Evolutionary conservation across 2,888 invertebrate species (phyloP).

Genomic region (Chrysodeixis includens): DNA sequence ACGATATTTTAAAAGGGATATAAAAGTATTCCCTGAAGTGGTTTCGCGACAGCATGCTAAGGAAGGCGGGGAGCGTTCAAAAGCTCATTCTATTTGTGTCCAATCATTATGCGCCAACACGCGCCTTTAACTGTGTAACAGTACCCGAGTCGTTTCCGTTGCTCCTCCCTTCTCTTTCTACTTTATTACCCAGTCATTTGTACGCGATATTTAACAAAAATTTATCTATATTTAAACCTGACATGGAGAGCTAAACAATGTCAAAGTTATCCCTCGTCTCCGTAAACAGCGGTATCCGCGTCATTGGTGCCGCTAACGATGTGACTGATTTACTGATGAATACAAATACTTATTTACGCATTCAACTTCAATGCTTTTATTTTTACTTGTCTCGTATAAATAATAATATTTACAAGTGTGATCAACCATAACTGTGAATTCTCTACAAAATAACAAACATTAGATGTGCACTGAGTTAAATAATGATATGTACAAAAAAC

Average conservation of each 20-base stretch:
- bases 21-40: slow-evolving; percentile 79
- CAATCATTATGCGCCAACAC: slow-evolving; percentile 86
- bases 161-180: slow-evolving; percentile 73
- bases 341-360: not conserved
- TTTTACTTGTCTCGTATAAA: not conserved
- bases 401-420: not conserved
- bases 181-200: slow-evolving; percentile 77
- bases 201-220: slow-evolving; percentile 70
- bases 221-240: slow-evolving; percentile 65
- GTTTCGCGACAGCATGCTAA: slow-evolving; percentile 82
- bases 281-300: slow-evolving; percentile 21
- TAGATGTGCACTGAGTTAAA: not conserved
- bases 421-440: not conserved
- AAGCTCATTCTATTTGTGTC: slow-evolving; percentile 83
- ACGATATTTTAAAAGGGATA: slow-evolving; percentile 72
- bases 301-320: slow-evolving; percentile 23
- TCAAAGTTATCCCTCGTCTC: slow-evolving; percentile 54
- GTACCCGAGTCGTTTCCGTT: slow-evolving; percentile 85
- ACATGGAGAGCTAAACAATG: slow-evolving; percentile 56
- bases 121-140: slow-evolving; percentile 85
- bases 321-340: not conserved
- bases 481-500: not conserved
- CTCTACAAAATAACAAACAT: too few species aligned
- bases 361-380: not conserved
- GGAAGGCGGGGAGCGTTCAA: slow-evolving; percentile 72